Evolutionary conservation across 2,113 vertebrate species (phyloP).

Genomic region (Benitochromis conjunctus): DNA sequence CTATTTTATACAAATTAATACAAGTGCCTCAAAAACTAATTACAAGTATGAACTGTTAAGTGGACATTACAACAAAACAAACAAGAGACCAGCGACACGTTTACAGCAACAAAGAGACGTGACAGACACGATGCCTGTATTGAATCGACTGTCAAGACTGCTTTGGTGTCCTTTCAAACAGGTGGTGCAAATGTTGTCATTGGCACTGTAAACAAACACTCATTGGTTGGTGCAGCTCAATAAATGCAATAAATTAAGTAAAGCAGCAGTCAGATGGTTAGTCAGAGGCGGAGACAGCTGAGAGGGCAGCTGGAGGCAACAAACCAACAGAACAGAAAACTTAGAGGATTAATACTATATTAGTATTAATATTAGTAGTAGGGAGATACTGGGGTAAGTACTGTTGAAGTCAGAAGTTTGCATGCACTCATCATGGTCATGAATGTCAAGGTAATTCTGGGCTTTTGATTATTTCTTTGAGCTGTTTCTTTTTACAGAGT

Average conservation of each 20-base stretch:
- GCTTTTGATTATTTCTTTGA: rapidly evolving
- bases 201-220: rapidly evolving
- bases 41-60: too few relatives aligned
- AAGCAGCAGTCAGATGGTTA: neutral
- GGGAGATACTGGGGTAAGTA: too few relatives aligned
- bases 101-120: neutral
- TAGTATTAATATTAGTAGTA: too few relatives aligned
- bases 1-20: too few relatives aligned
- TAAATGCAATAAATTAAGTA: neutral
- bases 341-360: rapidly evolving
- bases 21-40: too few relatives aligned
- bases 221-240: neutral
- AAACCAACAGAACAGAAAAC: neutral
- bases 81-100: neutral
- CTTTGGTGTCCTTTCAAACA: neutral
- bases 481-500: neutral
- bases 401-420: neutral
- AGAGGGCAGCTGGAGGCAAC: neutral
- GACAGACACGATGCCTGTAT: neutral
- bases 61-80: too few relatives aligned
- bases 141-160: neutral
- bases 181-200: neutral
- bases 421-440: rapidly evolving
- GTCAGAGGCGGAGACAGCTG: neutral
- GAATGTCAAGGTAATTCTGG: neutral